Base-by-base conservation (phyloP, 2,888 invertebrate species). In the Dorcus hopei region DNA sequence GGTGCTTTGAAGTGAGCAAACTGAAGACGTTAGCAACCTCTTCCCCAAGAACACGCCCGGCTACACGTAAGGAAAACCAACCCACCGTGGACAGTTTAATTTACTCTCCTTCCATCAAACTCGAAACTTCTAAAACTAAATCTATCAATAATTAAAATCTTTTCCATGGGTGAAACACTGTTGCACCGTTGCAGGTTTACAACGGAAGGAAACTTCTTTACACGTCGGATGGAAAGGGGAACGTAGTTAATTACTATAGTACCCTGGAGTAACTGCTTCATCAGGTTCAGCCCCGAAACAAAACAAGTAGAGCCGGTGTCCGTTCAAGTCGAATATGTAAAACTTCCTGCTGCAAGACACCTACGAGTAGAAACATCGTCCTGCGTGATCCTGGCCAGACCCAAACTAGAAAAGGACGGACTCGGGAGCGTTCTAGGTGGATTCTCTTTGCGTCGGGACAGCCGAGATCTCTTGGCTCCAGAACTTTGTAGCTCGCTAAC, bases 221-320 rank as follows among this genome's bases (percentile, higher is more conserved):
- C 14, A 51, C 19, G 39, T 51, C 38, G 14, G 11, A 40, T 40
- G 40, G n/a, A 39, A 51, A 19, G 40, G 40, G 19, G 40, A 51
- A 16, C 39, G 23, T 51, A 51, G 38, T 51, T 51, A 51, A 39
- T 51, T 51, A 51, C 40, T 51, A 38, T 51, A 51, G 51, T 51
- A 51, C 51, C 51, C 51, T 51, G 16, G 39, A 38, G 51, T 40
- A 51, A 51, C 51, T 51, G 52, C 52, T 47, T 57, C 39, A 52
- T 57, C 39, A 57, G 52, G 23, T 56, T 49, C 42, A 38, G 26
- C 16, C 38, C 56, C 7, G 47, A 53, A 52, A 49, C 33, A 41
- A 41, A 54, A 47, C 54, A 54, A 54, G 47, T 53, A 11, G 19
- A 53, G 39, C n/a, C 42, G 49, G 41, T 58, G 49, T 58, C 49